Base-by-base conservation (phyloP, 2,888 invertebrate species). In the Oxycera nigricornis region DNA sequence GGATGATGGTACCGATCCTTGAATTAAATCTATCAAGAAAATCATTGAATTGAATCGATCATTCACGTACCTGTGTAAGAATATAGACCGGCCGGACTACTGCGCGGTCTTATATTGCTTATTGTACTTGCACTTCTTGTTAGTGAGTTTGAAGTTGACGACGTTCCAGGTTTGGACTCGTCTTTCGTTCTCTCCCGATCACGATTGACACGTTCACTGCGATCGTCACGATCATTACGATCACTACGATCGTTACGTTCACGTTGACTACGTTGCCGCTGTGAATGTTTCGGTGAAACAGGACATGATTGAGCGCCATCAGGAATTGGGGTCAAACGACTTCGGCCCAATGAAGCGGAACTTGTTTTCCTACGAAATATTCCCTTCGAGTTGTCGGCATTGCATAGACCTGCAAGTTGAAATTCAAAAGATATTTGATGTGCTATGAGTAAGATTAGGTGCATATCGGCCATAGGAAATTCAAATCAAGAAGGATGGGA, bases 61-160 rank as follows among this genome's bases (percentile, higher is more conserved):
- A 22, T 61, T 20, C 14, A 24, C 46, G 22, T 85, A 84, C 90
- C 90, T 78, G 92, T 92, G 81, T 92, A 93, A 79, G 91, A 91
- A 82, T 91, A 90, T 75, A 94, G 87, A n/a, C 93, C 93, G 11
- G 92, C 91, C 2, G 94, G 94, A 76, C 92, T 92, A 67, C 93
- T 93, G 78, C 92, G 87, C 1, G 93, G 93, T 78, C 94, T 86
- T 79, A 89, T 87, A 59, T 80, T 79, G 79, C 85, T 85, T 26
- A 78, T 52, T 30, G 79, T 76, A 50, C 79, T 79, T 73, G 84
- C 81, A 78, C 85, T 86, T 61, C 85, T 75, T 77, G 77, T 78
- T 41, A 59, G 65, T 74, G 75, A 73, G 70, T 62, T 75, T 28
- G 61, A 46, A 62, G 24, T 65, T 55, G 30, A 74, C 76, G 78